Base-by-base conservation (phyloP, 2,797 vertebrate genomes). In the Xenopus petersii region DNA sequence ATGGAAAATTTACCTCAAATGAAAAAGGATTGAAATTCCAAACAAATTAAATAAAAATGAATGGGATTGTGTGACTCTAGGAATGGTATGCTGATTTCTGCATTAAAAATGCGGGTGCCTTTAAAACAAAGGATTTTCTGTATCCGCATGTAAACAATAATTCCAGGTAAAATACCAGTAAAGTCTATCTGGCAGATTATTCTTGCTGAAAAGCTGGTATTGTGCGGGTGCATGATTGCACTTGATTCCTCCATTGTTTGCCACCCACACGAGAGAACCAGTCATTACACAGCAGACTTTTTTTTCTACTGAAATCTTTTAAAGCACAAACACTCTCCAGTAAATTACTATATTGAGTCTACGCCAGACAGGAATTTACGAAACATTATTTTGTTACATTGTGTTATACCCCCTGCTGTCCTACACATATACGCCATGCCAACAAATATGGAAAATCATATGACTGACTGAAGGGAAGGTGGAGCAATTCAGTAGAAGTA, bases 71-170 rank as follows among this genome's bases (percentile, higher is more conserved):
- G 5, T 16, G 46, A 46, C 59, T 72, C 56, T 49, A 15, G 10
- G 49, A 36, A 54, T 30, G 56, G 47, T 63, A 71, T n/a, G 46
- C 67, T 77, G 54, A 72, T 77, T 77, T 63, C 47, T 36, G 15
- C 11, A n/a, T 12, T 30, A 12, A 36, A 58, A 54, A 69, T 64
- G 17, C 59, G 17, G 47, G 56, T 66, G 21, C 64, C 12, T 15
- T 24, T 76, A 42, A 69, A 24, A 17, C 26, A 30, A 1, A 47
- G 70, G 59, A n/a, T 71, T 62, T 46, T 64, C 47, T 62, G 13
- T 36, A 59, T 67, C 30, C 6, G 17, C 2, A 58, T 16, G 55
- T 67, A 72, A 77, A 77, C 70, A 72, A 54, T 67, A 33, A 77
- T 72, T 72, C 51, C 48, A 30, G 46, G 47, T 65, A 46, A 55